Evolutionary conservation across 2,113 vertebrate genomes (phyloP), one percentile per base, ranked within the genome.

Genomic region (Pomatostomus ruficeps): DNA sequence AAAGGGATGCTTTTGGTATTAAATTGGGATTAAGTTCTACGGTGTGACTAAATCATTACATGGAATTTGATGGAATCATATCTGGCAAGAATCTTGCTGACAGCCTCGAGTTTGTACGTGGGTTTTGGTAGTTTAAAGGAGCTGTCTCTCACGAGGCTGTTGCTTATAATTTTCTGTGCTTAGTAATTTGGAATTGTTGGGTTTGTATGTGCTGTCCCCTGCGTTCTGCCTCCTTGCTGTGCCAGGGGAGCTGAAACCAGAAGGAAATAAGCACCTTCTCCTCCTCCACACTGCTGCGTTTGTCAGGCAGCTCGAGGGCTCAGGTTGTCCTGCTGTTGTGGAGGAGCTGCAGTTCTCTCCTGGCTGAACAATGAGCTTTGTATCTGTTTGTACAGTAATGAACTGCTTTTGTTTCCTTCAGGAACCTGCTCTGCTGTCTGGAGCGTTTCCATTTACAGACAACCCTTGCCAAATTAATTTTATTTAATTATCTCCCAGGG

Each of bases 401-500:
- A 94, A 79, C 81, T 86, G 96, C 95, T 96, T 97, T 97, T 97
- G 97, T 98, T 97, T 97, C 96, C 68, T 59, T 97, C 94, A 85
- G 72, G 95, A 95, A 85, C 33, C 22, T 59, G 91, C 89, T 94
- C 86, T 31, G 86, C 81, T 82, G 95, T 96, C 96, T 97, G 96
- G 96, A 97, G 94, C 19, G 5, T 94, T 97, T 97, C 97, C 97
- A 96, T 97, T 97, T 97, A 96, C 97, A 97, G 98, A 95, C 97
- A 98, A 61, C 96, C 96, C 95, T 97, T 98, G 98, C 98, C 98
- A 97, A 97, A 98, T 98, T 98, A 98, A 98, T 98, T 98, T 98
- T 98, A 98, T 98, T 98, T 98, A 98, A 98, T 98, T 98, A 98
- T 98, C 98, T 98, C 97, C 97, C 92, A 96, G 95, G 97, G 97